Evolutionary conservation across 2,113 vertebrate genomes (phyloP), one percentile per base, ranked within the genome.

Genomic region (Willisornis vidua): DNA sequence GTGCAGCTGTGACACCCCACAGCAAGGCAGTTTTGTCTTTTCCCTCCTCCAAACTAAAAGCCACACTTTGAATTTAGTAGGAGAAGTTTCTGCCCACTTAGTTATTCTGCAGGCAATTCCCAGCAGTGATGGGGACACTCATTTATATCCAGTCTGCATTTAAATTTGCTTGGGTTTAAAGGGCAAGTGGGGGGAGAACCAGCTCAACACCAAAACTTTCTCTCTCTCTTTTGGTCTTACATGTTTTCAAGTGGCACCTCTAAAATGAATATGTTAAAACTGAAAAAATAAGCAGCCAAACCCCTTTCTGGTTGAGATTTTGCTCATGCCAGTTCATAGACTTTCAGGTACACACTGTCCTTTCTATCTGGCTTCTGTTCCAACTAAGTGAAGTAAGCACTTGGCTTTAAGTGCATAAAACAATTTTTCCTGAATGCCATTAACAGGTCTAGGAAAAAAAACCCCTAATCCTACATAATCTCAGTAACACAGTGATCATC

Each of bases 141-240:
- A 6, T 24, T 68, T 70, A 15, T 46, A 41, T 12, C 28, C 54
- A 63, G 19, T 39, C 79, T 80, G 23, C 46, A 41, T 33, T 31
- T 51, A 19, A 62, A 74, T 81, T 52, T 65, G 24, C 3, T 22
- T 61, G 48, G 24, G 19, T 87, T 76, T 82, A 57, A 87, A 91
- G 86, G 31, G 6, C 22, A 19, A 4, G 3, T 1, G 0, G 5
- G 5, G 19, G 4, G 26, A 55, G 46, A 89, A 52, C 37, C 43
- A 81, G 10, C 39, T 29, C 28, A 46, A 26, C 25, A 54, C 18
- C 22, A 37, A 26, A 93, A 43, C 25, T 48, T 37, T 12, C 12
- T 22, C 9, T n/a, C 29, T 31, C 37, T 39, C 46, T 67, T 59
- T 65, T 86, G 25, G 51, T 77, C 65, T 33, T 19, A 9, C 1